Evolutionary conservation across 2,113 vertebrate genomes (phyloP).

Genomic region (Panurus biarmicus): DNA sequence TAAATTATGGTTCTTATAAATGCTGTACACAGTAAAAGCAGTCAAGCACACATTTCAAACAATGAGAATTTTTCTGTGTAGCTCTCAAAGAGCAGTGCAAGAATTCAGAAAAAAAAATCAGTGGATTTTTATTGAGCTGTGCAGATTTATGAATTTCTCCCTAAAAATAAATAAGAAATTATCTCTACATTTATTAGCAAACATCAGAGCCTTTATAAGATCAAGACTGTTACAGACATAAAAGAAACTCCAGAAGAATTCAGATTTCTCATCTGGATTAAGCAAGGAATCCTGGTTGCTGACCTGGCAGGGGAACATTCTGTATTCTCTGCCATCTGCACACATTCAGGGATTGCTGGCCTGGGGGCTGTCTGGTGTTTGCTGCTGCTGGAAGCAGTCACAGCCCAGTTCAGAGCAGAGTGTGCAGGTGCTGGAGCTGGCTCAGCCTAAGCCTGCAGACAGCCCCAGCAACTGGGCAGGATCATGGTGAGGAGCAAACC

Average conservation of each 20-base stretch:
- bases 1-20: neutral
- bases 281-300: neutral
- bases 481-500: neutral
- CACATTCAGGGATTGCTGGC: neutral
- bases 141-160: neutral
- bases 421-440: neutral
- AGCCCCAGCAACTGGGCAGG: neutral
- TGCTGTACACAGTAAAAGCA: neutral
- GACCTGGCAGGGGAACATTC: neutral
- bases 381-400: neutral
- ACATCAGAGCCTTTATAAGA: neutral
- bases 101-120: neutral
- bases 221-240: neutral
- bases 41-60: neutral
- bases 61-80: neutral
- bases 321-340: neutral
- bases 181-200: neutral
- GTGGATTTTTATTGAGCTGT: neutral
- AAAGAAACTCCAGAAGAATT: neutral
- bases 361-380: neutral
- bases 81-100: neutral
- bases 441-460: neutral
- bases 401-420: neutral
- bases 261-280: neutral
- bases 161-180: neutral